A percentile compares a stretch with the other conserved stretches of the same genome.
Conservation (phyloP, 2,113 vertebrate species). For the Ondatra zibethicus region DNA sequence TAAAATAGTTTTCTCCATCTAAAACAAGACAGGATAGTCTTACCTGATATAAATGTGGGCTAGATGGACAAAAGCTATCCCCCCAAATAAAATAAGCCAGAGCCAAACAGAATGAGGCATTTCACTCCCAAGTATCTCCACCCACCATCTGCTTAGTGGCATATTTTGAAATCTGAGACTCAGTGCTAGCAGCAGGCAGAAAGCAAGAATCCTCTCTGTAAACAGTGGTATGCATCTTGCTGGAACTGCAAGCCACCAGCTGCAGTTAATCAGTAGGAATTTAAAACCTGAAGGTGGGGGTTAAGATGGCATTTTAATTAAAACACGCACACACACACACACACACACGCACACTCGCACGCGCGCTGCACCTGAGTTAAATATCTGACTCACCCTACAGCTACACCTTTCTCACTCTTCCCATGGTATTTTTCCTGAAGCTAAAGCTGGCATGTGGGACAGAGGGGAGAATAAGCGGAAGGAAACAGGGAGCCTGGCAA, state of each 20-base stretch:
- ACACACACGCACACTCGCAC: too few species aligned
- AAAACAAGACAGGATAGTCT: slow-evolving; percentile 3
- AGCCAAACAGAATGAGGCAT: slow-evolving; percentile 33
- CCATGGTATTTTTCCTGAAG: background rate
- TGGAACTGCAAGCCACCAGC: background rate
- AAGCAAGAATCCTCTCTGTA: slow-evolving; percentile 32
- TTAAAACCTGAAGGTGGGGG: slow-evolving; percentile 17
- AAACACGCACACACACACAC: too few species aligned
- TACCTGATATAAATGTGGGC: background rate
- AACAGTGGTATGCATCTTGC: background rate
- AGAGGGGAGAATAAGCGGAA: too few species aligned
- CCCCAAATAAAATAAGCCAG: slow-evolving; percentile 58
- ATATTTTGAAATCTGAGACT: slow-evolving; percentile 56
- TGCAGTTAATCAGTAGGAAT: slow-evolving; percentile 28
- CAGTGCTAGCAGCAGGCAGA: background rate
- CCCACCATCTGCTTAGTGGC: slow-evolving; percentile 49
- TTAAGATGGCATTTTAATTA: background rate
- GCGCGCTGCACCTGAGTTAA: background rate
- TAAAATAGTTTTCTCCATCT: background rate
- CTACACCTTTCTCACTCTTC: background rate
- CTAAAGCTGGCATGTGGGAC: background rate
- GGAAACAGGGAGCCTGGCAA: background rate
- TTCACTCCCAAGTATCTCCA: slow-evolving; percentile 43
- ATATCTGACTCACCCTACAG: background rate
- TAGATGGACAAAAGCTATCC: background rate